A percentile compares a stretch with the other conserved stretches of the same genome.
phyloP scores from a whole-genome alignment of 2,888 invertebrate species.

The Odontocolon sp. region DNA sequence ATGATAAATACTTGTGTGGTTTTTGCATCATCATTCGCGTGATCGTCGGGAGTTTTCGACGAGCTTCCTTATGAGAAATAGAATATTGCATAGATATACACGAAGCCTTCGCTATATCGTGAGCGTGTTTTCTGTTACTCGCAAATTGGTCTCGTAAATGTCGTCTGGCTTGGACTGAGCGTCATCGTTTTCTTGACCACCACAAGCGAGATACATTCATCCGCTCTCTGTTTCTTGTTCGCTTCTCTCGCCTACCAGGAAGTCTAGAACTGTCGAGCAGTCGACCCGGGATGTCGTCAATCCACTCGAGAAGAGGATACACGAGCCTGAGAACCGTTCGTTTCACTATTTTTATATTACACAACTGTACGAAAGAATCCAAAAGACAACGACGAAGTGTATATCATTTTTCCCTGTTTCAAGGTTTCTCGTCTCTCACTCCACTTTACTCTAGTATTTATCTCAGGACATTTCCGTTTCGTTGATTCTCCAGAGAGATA shows the following conservation, averaged over 20 bases:
- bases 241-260: conserved; percentile 30
- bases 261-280: conserved; percentile 36
- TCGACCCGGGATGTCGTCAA: conserved; percentile 27
- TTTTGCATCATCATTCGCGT: not conserved
- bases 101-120: too few species aligned
- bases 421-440: too few species aligned
- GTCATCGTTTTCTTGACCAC: conserved; percentile 49
- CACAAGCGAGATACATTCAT: not conserved
- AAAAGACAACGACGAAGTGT: conserved; percentile 57
- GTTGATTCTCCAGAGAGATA: too few species aligned
- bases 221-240: not conserved
- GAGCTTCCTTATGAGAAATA: not conserved
- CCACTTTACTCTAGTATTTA: too few species aligned
- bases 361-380: conserved; percentile 31
- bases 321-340: conserved; percentile 7
- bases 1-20: conserved; percentile 17
- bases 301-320: conserved; percentile 15
- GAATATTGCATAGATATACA: not conserved
- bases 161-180: conserved; percentile 40
- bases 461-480: too few species aligned
- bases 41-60: conserved; percentile 19
- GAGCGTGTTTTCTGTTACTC: not conserved
- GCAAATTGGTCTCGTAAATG: conserved; percentile 50
- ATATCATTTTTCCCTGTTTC: too few species aligned
- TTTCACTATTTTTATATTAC: conserved; percentile 31